phyloP scores from a whole-genome alignment of 1,140 invertebrate species.

The Macrobrachium nipponense region DNA sequence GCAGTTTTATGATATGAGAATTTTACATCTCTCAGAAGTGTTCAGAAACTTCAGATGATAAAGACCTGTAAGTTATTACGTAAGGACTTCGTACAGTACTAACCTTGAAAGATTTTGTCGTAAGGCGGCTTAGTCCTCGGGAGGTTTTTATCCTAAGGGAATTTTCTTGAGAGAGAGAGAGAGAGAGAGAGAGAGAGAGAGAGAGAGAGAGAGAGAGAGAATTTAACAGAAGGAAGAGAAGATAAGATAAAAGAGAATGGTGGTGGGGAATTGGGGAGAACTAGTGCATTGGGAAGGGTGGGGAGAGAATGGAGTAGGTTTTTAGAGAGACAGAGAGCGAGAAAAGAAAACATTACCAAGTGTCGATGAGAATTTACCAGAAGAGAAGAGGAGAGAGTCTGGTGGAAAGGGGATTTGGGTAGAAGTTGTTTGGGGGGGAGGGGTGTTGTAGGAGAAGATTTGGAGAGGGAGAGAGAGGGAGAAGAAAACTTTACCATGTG shows the following conservation, averaged over 20 bases:
- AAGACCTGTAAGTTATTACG: too few species aligned
- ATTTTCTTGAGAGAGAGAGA: background rate
- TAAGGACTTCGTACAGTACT: too few species aligned
- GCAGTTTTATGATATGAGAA: too few species aligned
- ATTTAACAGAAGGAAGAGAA: background rate
- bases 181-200: slow-evolving; percentile 11
- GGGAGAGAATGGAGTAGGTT: too few species aligned
- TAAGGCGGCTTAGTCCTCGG: too few species aligned
- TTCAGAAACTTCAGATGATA: too few species aligned
- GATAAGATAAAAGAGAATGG: background rate
- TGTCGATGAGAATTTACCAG: too few species aligned
- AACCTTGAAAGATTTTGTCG: too few species aligned
- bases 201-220: background rate
- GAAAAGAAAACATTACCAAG: too few species aligned
- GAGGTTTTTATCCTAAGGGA: too few species aligned
- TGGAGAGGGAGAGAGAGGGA: background rate
- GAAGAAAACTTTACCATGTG: background rate
- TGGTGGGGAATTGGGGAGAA: background rate
- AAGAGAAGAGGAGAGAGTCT: background rate
- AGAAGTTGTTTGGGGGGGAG: background rate
- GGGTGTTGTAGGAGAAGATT: background rate
- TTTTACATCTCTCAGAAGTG: too few species aligned
- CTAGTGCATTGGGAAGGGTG: background rate
- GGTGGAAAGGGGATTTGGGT: background rate
- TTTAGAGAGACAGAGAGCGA: too few species aligned